Percentiles rank a stretch among this genome's conserved stretches.
These are phyloP conservation scores for Agelastica alni DNA, from an alignment of 2,888 invertebrate species.

Conservation along the genomic window DNA sequence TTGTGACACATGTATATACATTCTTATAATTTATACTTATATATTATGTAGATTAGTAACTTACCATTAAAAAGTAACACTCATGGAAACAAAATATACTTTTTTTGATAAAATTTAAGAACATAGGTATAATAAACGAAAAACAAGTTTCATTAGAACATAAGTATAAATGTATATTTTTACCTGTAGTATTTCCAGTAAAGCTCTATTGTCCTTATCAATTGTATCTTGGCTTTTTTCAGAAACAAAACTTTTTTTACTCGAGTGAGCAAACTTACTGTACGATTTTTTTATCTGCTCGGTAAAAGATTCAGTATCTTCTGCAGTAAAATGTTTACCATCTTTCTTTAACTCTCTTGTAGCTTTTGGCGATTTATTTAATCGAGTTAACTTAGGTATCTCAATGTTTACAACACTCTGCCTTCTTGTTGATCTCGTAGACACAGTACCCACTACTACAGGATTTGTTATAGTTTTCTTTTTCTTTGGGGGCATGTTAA, in stretches of 20 bases:
- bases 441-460: slow-evolving; percentile 43
- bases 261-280: slow-evolving; percentile 12
- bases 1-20: too few relatives aligned
- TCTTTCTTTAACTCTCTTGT: slow-evolving; percentile 2
- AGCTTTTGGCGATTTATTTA: slow-evolving; percentile 16
- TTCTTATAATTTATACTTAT: too few relatives aligned
- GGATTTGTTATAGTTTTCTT: slow-evolving; percentile 35
- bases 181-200: slow-evolving; percentile 26
- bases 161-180: too few relatives aligned
- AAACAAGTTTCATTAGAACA: too few relatives aligned
- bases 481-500: slow-evolving; percentile 45
- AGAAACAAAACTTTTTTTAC: neutral
- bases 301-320: slow-evolving; percentile 12
- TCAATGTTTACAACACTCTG: slow-evolving; percentile 43
- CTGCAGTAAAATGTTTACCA: neutral
- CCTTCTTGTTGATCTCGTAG: slow-evolving; percentile 42
- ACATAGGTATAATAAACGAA: too few relatives aligned
- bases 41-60: too few relatives aligned
- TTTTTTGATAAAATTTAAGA: too few relatives aligned
- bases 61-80: too few relatives aligned
- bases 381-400: slow-evolving; percentile 33
- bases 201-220: slow-evolving; percentile 27
- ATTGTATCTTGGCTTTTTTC: neutral
- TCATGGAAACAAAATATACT: too few relatives aligned
- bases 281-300: slow-evolving; percentile 25